Evolutionary conservation across 2,113 vertebrate genomes (phyloP), one percentile per base, ranked within the genome.

Genomic region (Antennarius striatus): DNA sequence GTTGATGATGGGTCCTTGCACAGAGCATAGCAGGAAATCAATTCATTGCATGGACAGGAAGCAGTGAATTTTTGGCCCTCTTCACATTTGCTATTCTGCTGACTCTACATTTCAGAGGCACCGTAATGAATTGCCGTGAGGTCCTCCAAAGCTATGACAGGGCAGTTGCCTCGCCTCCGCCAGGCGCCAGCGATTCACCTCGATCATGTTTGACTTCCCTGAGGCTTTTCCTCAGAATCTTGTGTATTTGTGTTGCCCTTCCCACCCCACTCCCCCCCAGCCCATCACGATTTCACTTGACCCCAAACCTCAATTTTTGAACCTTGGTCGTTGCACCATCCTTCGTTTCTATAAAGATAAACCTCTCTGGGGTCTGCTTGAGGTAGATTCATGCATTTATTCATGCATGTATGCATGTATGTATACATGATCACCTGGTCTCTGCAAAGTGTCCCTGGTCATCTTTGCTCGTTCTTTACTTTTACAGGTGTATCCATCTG

Each of bases 291-390:
- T 75, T 66, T 68, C 36, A 42, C 51, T 30, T 32, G 60, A 65
- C 77, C 65, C 76, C 70, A 74, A 68, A 77, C 66, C 71, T 63
- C 60, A 40, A 50, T 59, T 73, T 39, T 29, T 83, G 85, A 77
- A 80, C 88, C 80, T 79, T 76, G 55, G 76, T 74, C 66, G 51
- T 73, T 77, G 59, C 68, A 69, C 68, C 72, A 57, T 82, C 66
- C 86, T 83, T 88, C 89, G 88, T 93, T 91, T 90, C 90, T 88
- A 90, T 92, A 90, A 87, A 91, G 79, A 75, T 80, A 65, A 82
- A 88, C 75, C 77, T 63, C 29, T 0, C 64, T 43, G 71, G 79
- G 80, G 72, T 85, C 78, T 82, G 65, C 77, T 76, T 58, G 50
- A 68, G 73, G 50, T 70, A 57, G 67, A 75, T 57, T 2, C 22